These are phyloP conservation scores for Amphipyra berbera DNA, from an alignment of 2,888 invertebrate genomes.

Conservation along the genomic window DNA sequence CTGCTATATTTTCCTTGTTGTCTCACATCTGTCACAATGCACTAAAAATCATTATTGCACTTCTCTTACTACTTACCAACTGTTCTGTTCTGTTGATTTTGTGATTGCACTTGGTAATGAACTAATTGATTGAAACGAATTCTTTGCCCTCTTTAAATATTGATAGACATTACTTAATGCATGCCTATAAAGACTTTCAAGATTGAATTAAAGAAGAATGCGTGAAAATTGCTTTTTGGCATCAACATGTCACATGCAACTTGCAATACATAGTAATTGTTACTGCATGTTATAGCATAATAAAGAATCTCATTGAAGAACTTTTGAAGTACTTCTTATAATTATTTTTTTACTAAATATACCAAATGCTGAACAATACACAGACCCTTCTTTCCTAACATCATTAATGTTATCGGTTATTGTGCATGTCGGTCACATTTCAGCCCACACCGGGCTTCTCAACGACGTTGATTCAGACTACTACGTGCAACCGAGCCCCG, in stretches of 20 bases:
- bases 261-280: too few species aligned
- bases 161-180: too few species aligned
- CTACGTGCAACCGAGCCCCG: conserved; percentile 89
- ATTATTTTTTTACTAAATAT: too few species aligned
- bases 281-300: conserved; percentile 15
- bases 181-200: too few species aligned
- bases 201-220: neutral
- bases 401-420: conserved; percentile 77
- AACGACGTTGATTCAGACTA: conserved; percentile 94
- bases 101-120: conserved; percentile 35
- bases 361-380: conserved; percentile 41
- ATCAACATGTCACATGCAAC: too few species aligned
- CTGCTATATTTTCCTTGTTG: neutral
- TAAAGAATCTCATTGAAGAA: neutral
- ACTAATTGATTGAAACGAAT: neutral
- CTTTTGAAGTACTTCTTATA: too few species aligned
- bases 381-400: conserved; percentile 57
- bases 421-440: conserved; percentile 86
- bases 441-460: conserved; percentile 94
- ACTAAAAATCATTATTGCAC: conserved; percentile 28
- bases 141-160: neutral
- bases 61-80: conserved; percentile 5
- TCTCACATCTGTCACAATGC: conserved; percentile 5
- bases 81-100: conserved; percentile 45
- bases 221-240: neutral